A percentile compares a stretch with the other conserved stretches of the same genome.
phyloP scores from a whole-genome alignment of 2,888 invertebrate species.

The Lepidocyrtinus sp. region DNA sequence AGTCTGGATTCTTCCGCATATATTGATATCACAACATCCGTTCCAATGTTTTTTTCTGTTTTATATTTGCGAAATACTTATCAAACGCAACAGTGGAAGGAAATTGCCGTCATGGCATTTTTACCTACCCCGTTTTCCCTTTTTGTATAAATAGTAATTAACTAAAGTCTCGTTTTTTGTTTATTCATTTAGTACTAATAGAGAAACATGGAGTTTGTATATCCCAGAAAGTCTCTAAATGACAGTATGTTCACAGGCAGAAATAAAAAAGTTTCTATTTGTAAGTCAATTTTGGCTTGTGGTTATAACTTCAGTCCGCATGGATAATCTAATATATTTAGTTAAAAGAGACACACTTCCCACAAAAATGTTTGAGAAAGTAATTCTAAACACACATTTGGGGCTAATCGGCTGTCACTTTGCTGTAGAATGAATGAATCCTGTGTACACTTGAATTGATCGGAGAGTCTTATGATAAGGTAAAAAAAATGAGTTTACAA shows the following conservation, averaged over 20 bases:
- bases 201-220: slow-evolving; percentile 17
- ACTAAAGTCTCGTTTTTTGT: slow-evolving; percentile 16
- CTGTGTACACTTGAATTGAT: background rate
- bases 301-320: slow-evolving; percentile 24
- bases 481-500: too few species aligned
- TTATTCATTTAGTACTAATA: too few species aligned
- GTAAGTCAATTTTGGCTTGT: slow-evolving; percentile 22
- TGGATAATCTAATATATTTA: background rate
- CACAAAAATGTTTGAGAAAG: background rate
- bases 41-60: slow-evolving; percentile 16
- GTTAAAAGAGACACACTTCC: background rate
- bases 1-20: slow-evolving; percentile 40
- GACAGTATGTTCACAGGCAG: background rate
- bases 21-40: slow-evolving; percentile 37
- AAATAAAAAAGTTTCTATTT: background rate
- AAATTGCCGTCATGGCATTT: background rate
- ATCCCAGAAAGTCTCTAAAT: background rate
- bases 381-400: background rate
- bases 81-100: background rate
- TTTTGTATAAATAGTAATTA: background rate
- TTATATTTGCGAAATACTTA: background rate
- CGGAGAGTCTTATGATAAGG: background rate
- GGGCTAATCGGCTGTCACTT: background rate
- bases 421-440: background rate
- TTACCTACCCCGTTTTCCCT: background rate